Evolutionary conservation across 1,140 invertebrate species (phyloP).

Genomic region (Eumaeus atala): DNA sequence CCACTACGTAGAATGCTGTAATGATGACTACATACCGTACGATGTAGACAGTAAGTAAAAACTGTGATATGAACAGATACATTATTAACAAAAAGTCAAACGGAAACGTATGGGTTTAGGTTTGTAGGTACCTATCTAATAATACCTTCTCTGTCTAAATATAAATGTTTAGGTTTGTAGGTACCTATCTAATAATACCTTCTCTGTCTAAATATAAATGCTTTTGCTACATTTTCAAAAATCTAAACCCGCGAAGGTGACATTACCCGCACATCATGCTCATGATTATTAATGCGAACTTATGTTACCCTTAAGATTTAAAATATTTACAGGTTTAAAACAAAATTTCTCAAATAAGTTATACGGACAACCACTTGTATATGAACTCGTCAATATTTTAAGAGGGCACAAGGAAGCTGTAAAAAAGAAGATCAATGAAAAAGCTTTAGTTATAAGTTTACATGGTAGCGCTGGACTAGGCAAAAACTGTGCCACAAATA

Average conservation of each 20-base stretch:
- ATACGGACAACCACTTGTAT: slow-evolving; percentile 81
- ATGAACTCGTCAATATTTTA: slow-evolving; percentile 67
- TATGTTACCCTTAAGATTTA: neutral
- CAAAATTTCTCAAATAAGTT: slow-evolving; percentile 54
- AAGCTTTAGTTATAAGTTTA: slow-evolving; percentile 83
- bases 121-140: no score
- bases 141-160: no score
- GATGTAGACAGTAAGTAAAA: slow-evolving; percentile 43
- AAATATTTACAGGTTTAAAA: slow-evolving; percentile 45
- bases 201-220: no score
- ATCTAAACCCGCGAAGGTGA: no score
- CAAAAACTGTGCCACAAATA: slow-evolving; percentile 89
- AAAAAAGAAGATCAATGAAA: slow-evolving; percentile 70
- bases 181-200: no score
- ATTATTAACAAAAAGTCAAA: no score
- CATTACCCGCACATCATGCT: no score
- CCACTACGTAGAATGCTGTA: slow-evolving; percentile 56
- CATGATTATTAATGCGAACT: no score
- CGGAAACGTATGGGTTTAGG: no score
- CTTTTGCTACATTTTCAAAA: no score
- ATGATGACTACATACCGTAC: slow-evolving; percentile 50
- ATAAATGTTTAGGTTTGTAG: no score
- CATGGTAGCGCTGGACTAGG: slow-evolving; percentile 89
- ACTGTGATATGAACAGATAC: no score
- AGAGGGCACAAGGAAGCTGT: slow-evolving; percentile 75